phyloP scores from a whole-genome alignment of 92 coral and sea anemone species.

The Montipora capitata region DNA sequence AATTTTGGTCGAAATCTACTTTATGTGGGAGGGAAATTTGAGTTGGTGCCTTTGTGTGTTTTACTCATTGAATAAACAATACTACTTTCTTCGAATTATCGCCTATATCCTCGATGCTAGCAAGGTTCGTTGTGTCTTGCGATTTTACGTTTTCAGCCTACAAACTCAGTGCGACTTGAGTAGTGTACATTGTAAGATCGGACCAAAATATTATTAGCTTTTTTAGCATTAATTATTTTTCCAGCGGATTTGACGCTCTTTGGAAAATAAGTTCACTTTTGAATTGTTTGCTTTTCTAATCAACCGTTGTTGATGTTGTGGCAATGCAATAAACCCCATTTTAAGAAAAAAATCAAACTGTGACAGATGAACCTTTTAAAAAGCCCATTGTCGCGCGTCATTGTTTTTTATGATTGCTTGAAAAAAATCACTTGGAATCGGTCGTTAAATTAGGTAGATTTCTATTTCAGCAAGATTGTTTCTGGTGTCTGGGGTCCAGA shows the following conservation, averaged over 20 bases:
- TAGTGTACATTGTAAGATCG: background rate
- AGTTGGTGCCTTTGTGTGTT: conserved; percentile 28
- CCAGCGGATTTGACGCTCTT: background rate
- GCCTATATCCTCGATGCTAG: too few species aligned
- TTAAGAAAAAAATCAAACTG: conserved; percentile 34
- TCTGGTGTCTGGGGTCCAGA: background rate
- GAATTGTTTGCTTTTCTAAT: conserved; percentile 53
- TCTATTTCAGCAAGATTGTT: background rate
- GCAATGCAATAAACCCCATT: conserved; percentile 4
- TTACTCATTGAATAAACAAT: conserved; percentile 34
- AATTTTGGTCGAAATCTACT: conserved; percentile 19
- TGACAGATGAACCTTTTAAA: conserved; percentile 18
- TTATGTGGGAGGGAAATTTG: conserved; percentile 45
- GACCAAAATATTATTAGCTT: background rate
- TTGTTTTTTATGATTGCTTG: background rate
- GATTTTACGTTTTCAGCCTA: too few species aligned
- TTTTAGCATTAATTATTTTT: background rate
- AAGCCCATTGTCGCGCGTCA: background rate
- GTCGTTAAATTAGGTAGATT: background rate
- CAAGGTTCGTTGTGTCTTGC: too few species aligned
- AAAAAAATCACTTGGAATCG: conserved; percentile 19
- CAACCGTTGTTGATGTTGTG: conserved; percentile 41
- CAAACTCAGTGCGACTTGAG: background rate
- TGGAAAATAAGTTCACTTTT: conserved; percentile 32
- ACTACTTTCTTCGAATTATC: background rate